phyloP scores from a whole-genome alignment of 1,140 invertebrate genomes.

The Drosophila obscura region DNA sequence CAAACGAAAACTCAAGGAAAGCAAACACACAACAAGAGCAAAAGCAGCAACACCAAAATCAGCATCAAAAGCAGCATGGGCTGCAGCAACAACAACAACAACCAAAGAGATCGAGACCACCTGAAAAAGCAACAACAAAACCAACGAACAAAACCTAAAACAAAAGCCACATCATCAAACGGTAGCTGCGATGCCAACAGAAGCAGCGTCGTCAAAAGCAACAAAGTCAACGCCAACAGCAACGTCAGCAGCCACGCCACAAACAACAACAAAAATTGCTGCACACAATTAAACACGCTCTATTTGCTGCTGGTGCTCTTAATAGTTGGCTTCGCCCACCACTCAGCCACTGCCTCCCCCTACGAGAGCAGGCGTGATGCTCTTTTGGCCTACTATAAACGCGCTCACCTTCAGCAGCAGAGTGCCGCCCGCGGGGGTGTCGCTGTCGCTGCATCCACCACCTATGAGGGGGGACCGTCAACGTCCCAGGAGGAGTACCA shows the following conservation, averaged over 20 bases:
- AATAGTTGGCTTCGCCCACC: conserved; percentile 41
- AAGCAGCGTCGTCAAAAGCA: conserved; percentile 22
- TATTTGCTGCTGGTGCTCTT: conserved; percentile 56
- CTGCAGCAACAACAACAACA: conserved; percentile 36
- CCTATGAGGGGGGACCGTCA: not conserved
- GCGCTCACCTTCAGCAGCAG: conserved; percentile 61
- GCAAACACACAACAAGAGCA: conserved; percentile 16
- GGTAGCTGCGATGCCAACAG: conserved; percentile 19
- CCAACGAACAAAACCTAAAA: conserved; percentile 56
- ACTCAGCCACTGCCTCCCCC: conserved; percentile 29
- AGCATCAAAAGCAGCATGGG: conserved; percentile 11
- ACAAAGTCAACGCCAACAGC: conserved; percentile 29
- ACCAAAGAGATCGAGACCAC: conserved; percentile 73
- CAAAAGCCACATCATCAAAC: conserved; percentile 11
- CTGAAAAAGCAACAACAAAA: conserved; percentile 68
- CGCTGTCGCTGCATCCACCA: conserved; percentile 5
- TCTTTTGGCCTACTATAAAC: conserved; percentile 71
- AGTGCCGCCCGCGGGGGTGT: no score
- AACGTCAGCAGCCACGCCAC: conserved; percentile 7
- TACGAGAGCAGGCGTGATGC: conserved; percentile 59
- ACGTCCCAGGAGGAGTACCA: conserved; percentile 44
- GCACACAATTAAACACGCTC: conserved; percentile 47
- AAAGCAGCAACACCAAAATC: conserved; percentile 12
- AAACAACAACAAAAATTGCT: conserved; percentile 28
- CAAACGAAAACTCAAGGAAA: conserved; percentile 69